Evolutionary conservation across 2,888 invertebrate species (phyloP), one percentile per base, ranked within the genome.

Genomic region (Halictus ligatus): DNA sequence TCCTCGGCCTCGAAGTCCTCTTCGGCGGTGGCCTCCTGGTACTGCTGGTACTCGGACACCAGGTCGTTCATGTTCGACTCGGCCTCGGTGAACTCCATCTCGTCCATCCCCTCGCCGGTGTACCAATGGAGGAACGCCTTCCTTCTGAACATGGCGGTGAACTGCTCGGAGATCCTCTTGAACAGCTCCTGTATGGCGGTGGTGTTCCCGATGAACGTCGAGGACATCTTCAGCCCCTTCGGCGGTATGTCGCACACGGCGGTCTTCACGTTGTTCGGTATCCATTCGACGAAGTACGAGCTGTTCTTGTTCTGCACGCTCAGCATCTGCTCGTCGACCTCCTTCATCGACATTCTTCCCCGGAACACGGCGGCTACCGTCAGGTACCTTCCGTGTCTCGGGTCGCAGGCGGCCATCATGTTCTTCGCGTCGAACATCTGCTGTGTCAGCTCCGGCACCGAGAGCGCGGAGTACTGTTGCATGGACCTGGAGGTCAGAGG

Each of bases 111-210:
- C 95, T 99, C 99, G 79, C 99, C 99, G 29, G 99, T 99, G 96
- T 99, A 99, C 99, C 99, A 99, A 96, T 99, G 99, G 95, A 99
- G 97, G 97, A 99, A 99, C 94, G 99, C 99, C 96, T 98, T 99
- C 93, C 99, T 97, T 91, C 99, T 97, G 97, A 99, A 99, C 99
- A 99, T 99, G 93, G 98, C 98, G 71, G 97, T 97, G 95, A 98
- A 98, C 95, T 98, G 98, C 95, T 98, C 98, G 18, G 98, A 98
- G 94, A 98, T 98, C 92, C 98, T 96, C 96, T 98, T 98, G 96
- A 98, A 98, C 92, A 98, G 95, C 95, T 98, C 98, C 94, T 98
- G 98, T 91, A 98, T 98, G 85, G 98, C 98, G 25, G 98, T 98
- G 87, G 98, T 97, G 96, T 98, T 98, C 77, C 98, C 98, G 94